Percentiles rank a stretch among this genome's conserved stretches.
Conservation (phyloP, 2,113 vertebrate genomes). For the Lepus europaeus region DNA sequence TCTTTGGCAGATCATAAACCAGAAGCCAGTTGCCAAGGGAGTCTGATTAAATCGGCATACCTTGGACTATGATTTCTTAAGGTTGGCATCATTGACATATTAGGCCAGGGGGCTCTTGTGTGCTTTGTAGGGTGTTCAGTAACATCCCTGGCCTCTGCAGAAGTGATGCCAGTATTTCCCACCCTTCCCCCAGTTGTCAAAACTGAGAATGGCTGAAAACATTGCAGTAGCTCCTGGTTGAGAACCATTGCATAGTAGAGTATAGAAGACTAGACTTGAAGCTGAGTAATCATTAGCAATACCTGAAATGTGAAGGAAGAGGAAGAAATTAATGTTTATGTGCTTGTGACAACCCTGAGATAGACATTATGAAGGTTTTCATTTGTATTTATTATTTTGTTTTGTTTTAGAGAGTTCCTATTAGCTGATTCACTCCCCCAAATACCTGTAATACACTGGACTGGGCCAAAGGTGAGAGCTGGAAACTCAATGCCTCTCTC, state of each 20-base stretch:
- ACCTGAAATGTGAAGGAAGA: not conserved
- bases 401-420: too few species aligned
- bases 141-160: not conserved
- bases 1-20: not conserved
- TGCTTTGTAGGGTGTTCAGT: slow-evolving; percentile 34
- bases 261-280: not conserved
- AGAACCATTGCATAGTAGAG: not conserved
- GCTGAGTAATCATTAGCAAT: not conserved
- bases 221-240: not conserved
- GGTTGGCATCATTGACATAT: not conserved
- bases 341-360: not conserved
- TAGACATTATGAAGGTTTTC: too few species aligned
- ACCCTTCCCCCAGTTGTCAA: not conserved
- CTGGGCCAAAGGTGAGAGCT: too few species aligned
- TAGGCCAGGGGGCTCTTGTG: not conserved
- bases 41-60: not conserved
- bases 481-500: too few species aligned
- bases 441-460: too few species aligned
- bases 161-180: not conserved
- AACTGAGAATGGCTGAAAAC: not conserved
- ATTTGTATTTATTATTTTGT: too few species aligned
- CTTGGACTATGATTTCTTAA: not conserved
- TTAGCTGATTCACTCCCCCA: too few species aligned
- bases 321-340: not conserved
- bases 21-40: not conserved